phyloP scores from a whole-genome alignment of 1,140 invertebrate species.

The Zophobas morio region DNA sequence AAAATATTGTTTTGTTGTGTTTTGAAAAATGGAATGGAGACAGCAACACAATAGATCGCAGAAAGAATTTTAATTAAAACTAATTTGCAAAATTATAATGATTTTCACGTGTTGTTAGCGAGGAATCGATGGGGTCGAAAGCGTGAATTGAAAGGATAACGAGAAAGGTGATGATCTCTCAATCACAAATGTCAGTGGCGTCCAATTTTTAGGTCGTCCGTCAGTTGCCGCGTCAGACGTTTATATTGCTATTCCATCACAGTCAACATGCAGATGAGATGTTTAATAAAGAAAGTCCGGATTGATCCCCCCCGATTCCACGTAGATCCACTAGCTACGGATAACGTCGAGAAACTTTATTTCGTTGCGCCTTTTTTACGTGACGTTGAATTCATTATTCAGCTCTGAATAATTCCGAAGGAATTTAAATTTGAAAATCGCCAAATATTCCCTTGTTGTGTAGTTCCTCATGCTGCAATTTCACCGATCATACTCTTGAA shows the following conservation, averaged over 20 bases:
- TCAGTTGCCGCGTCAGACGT: conserved; percentile 45
- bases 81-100: too few species aligned
- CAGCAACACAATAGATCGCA: too few species aligned
- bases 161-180: conserved; percentile 40
- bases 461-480: conserved; percentile 26
- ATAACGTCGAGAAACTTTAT: conserved; percentile 37
- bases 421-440: conserved; percentile 43
- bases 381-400: conserved; percentile 43
- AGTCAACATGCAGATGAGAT: conserved; percentile 59
- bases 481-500: conserved; percentile 16
- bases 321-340: conserved; percentile 39
- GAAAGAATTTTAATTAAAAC: too few species aligned
- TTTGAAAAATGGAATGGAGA: too few species aligned
- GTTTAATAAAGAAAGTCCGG: conserved; percentile 58
- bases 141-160: conserved; percentile 13
- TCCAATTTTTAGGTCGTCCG: conserved; percentile 48
- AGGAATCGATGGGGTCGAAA: neutral
- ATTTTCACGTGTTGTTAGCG: too few species aligned
- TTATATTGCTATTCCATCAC: conserved; percentile 59
- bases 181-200: conserved; percentile 47
- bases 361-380: conserved; percentile 42
- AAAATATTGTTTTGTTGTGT: too few species aligned
- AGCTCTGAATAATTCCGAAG: conserved; percentile 35
- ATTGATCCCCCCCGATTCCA: conserved; percentile 43
- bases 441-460: conserved; percentile 32